Percentiles rank a stretch among this genome's conserved stretches.
Evolutionary conservation across 1,140 invertebrate species (phyloP).

Genomic region (Drosophila auraria): DNA sequence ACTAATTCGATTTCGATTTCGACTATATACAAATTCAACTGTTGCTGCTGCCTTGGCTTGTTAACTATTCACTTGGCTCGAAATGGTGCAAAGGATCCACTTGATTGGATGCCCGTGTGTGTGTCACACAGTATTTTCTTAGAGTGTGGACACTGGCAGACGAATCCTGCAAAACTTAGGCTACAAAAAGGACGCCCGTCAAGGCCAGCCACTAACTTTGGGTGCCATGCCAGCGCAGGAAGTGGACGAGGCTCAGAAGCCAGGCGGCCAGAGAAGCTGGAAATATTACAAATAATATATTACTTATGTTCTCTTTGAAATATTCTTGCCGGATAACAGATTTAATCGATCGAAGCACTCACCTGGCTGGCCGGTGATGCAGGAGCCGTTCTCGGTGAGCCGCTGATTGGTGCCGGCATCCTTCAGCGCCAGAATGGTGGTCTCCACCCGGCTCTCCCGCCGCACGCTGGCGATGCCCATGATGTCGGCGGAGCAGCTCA

Average conservation of each 20-base stretch:
- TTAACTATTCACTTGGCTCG: slow-evolving; percentile 64
- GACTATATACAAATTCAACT: slow-evolving; percentile 77
- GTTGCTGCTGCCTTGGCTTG: slow-evolving; percentile 67
- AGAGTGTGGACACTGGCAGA: slow-evolving; percentile 3
- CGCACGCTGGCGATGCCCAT: slow-evolving; percentile 59
- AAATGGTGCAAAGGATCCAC: slow-evolving; percentile 40
- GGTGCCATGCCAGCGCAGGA: slow-evolving; percentile 63
- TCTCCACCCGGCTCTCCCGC: slow-evolving; percentile 59
- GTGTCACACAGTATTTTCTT: slow-evolving; percentile 3
- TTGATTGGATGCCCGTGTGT: slow-evolving; percentile 33
- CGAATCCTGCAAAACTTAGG: slow-evolving; percentile 39
- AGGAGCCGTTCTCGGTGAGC: slow-evolving; percentile 67
- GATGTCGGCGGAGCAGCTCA: slow-evolving; percentile 77
- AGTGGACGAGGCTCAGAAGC: slow-evolving; percentile 52
- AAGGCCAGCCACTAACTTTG: slow-evolving; percentile 70
- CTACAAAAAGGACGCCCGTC: slow-evolving; percentile 54
- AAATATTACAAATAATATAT: neutral
- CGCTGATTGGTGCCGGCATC: slow-evolving; percentile 77
- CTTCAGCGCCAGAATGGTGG: slow-evolving; percentile 74
- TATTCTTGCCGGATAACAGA: no score
- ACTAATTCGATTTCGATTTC: slow-evolving; percentile 56
- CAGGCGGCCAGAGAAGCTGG: slow-evolving; percentile 53
- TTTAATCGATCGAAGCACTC: slow-evolving; percentile 5
- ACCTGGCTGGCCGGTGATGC: slow-evolving; percentile 61
- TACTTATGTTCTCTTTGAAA: no score